These are phyloP conservation scores for Sprattus sprattus DNA, from an alignment of 2,113 vertebrate genomes.

Conservation along the genomic window DNA sequence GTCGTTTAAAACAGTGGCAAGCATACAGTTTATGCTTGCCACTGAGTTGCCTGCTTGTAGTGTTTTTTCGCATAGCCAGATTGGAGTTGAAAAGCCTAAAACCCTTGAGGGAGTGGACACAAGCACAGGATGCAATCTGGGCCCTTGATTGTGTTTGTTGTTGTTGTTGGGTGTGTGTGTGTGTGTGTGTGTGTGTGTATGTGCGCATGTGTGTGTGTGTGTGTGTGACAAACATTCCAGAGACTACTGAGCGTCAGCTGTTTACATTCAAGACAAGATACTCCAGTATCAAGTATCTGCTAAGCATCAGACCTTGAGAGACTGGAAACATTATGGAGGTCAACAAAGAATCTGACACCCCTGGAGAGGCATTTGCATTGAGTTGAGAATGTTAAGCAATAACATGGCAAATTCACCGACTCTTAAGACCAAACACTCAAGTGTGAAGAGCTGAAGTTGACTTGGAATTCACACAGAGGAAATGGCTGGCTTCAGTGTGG, in stretches of 20 bases:
- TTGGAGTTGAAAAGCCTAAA: neutral
- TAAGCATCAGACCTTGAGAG: slow-evolving; percentile 66
- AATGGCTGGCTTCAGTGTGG: neutral
- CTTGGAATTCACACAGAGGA: neutral
- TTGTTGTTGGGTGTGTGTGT: slow-evolving; percentile 25
- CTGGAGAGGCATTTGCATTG: slow-evolving; percentile 68
- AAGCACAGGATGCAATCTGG: slow-evolving; percentile 19
- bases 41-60: slow-evolving; percentile 4
- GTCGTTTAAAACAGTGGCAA: neutral
- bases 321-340: slow-evolving; percentile 68
- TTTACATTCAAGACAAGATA: slow-evolving; percentile 67
- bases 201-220: neutral
- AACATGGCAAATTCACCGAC: slow-evolving; percentile 3
- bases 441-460: neutral
- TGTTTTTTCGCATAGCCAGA: neutral
- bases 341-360: slow-evolving; percentile 69
- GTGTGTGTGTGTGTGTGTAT: neutral
- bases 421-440: neutral
- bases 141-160: slow-evolving; percentile 47
- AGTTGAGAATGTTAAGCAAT: slow-evolving; percentile 66
- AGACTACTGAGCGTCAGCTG: slow-evolving; percentile 59
- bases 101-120: neutral
- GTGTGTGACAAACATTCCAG: slow-evolving; percentile 60
- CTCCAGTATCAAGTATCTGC: slow-evolving; percentile 67
- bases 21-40: slow-evolving; percentile 17